phyloP scores from a whole-genome alignment of 2,888 invertebrate species.

The Drosophila fulvimacula region DNA sequence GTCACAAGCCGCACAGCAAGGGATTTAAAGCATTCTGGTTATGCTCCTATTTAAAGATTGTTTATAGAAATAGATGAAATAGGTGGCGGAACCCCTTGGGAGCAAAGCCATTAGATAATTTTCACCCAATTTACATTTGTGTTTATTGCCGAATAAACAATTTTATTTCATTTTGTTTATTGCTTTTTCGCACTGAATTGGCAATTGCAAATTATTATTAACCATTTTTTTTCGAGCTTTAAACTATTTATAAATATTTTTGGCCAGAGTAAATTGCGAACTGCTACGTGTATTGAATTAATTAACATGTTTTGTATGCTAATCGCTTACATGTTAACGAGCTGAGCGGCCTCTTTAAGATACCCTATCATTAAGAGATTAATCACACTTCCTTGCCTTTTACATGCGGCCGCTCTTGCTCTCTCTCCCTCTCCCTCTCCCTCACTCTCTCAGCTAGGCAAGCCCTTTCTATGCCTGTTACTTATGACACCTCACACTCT shows the following conservation, averaged over 20 bases:
- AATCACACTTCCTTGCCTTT: slow-evolving; percentile 8
- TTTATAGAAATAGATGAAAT: background rate
- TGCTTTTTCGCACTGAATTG: slow-evolving; percentile 1
- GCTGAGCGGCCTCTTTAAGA: background rate
- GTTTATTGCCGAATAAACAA: slow-evolving; percentile 14
- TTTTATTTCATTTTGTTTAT: slow-evolving; percentile 5
- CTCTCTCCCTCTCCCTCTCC: background rate
- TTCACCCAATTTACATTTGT: slow-evolving; percentile 6
- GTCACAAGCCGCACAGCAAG: background rate
- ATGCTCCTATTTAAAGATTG: background rate
- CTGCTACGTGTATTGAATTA: slow-evolving; percentile 21
- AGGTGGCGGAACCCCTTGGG: background rate
- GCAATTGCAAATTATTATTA: background rate
- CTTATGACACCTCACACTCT: background rate
- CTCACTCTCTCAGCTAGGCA: background rate
- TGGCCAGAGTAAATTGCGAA: background rate
- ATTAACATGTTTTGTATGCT: slow-evolving; percentile 7
- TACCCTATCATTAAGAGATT: slow-evolving; percentile 2
- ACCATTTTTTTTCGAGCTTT: background rate
- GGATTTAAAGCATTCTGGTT: background rate
- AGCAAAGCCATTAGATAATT: background rate
- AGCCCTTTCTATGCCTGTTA: background rate
- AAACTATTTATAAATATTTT: slow-evolving; percentile 4
- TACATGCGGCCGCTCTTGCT: background rate
- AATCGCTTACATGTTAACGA: background rate